Base-by-base conservation (phyloP, 2,888 invertebrate genomes). In the Eristalis intricaria region DNA sequence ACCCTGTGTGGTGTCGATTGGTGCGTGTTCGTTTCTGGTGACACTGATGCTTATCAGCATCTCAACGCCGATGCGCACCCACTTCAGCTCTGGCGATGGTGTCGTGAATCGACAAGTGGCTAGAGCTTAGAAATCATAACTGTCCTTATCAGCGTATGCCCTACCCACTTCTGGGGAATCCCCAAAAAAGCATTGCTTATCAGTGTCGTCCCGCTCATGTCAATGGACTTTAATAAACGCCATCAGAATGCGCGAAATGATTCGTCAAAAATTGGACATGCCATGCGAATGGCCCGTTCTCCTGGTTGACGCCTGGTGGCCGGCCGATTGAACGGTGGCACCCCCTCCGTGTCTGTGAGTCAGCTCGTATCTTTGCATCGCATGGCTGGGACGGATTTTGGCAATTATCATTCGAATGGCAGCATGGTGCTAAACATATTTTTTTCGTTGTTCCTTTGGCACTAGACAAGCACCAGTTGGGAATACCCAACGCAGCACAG, bases 391-490 rank as follows among this genome's bases (percentile, higher is more conserved):
- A 15, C 63, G 68, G 22, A 38, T 69, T 32, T 29, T 68, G 74
- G 78, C 75, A 84, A 87, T 87, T 87, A 87, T 80, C 87, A 87
- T 87, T 84, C 84, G 83, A 79, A 76, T 73, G 66, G 84, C 84
- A 83, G 58, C 71, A 80, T 80, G 84, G 84, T 87, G 87, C 84
- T 87, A 69, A 76, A 87, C 87, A 87, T 50, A 79, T 75, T 79
- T 84, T 79, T 84, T 68, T 56, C 76, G 80, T 76, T 80, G 87
- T 87, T 79, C 87, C 83, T 84, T 79, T 87, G 87, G 87, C 87
- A 87, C 87, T 87, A 87, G 84, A 87, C 87, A 84, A 87, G 76
- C 84, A 80, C 71, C 83, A 79, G 83, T 79, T 83, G 87, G 87
- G 87, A 83, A 83, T 87, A 87, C 79, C 87, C 84, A 84, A 78